These are phyloP conservation scores for Barnardius zonarius DNA, from an alignment of 2,113 vertebrate species.

Conservation along the genomic window DNA sequence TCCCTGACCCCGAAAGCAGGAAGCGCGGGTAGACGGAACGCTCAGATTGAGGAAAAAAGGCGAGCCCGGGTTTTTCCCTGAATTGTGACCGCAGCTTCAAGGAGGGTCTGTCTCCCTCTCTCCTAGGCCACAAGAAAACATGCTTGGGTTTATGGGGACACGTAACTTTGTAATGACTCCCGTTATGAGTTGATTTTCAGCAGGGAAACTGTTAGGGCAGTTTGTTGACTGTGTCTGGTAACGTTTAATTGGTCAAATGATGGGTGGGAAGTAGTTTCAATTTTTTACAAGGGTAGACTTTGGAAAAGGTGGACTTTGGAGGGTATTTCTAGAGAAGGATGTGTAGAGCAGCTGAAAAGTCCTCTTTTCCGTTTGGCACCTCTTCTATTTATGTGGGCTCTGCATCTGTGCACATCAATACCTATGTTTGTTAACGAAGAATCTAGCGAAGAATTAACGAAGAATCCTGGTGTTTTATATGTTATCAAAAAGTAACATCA, in stretches of 20 bases:
- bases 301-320: not conserved
- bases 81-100: not conserved
- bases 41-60: not conserved
- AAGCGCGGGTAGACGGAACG: not conserved
- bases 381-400: not conserved
- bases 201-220: rapidly evolving
- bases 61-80: not conserved
- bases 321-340: not conserved
- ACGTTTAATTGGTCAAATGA: not conserved
- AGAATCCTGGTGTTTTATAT: not conserved
- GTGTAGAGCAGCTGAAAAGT: not conserved
- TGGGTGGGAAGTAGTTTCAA: not conserved
- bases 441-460: too few relatives aligned
- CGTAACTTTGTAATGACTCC: not conserved
- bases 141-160: too few relatives aligned
- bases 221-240: not conserved
- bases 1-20: not conserved
- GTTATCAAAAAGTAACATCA: not conserved
- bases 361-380: not conserved
- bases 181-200: not conserved
- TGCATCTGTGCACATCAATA: not conserved
- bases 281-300: not conserved
- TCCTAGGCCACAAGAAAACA: not conserved
- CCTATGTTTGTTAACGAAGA: not conserved
- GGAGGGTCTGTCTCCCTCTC: not conserved